Evolutionary conservation across 2,113 vertebrate genomes (phyloP).

Genomic region (Podarcis cretensis): DNA sequence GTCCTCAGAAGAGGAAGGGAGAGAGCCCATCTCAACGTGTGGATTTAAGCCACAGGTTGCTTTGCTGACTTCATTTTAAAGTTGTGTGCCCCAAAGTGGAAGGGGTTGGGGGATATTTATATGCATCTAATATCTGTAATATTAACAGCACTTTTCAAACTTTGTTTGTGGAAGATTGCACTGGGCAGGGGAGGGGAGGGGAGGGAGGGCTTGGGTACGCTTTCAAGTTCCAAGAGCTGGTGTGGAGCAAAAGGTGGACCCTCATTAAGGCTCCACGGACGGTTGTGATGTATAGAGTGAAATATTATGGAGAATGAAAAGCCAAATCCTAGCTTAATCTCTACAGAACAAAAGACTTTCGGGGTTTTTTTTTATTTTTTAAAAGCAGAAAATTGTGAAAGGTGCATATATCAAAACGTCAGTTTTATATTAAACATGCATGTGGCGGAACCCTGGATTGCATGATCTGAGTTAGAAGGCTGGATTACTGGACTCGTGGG

Average conservation of each 20-base stretch:
- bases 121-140: background rate
- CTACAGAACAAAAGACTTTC: conserved; percentile 80
- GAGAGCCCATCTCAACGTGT: conserved; percentile 33
- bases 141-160: background rate
- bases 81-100: background rate
- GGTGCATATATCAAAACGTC: conserved; percentile 76
- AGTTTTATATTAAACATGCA: conserved; percentile 74
- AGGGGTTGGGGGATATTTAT: background rate
- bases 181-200: conserved; percentile 16
- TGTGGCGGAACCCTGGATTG: conserved; percentile 74
- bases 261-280: conserved; percentile 61
- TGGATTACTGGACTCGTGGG: conserved; percentile 30
- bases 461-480: conserved; percentile 59
- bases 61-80: background rate
- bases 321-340: conserved; percentile 75
- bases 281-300: conserved; percentile 76
- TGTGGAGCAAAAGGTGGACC: conserved; percentile 45
- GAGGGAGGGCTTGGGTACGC: background rate
- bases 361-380: conserved; percentile 42
- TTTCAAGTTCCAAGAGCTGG: background rate
- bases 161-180: conserved; percentile 1
- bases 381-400: conserved; percentile 53
- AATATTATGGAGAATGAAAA: conserved; percentile 73
- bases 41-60: background rate
- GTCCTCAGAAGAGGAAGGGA: conserved; percentile 47